Percentiles rank a stretch among this genome's conserved stretches.
These are phyloP conservation scores for Oryzaephilus surinamensis DNA, from an alignment of 1,140 invertebrate genomes.

Conservation along the genomic window DNA sequence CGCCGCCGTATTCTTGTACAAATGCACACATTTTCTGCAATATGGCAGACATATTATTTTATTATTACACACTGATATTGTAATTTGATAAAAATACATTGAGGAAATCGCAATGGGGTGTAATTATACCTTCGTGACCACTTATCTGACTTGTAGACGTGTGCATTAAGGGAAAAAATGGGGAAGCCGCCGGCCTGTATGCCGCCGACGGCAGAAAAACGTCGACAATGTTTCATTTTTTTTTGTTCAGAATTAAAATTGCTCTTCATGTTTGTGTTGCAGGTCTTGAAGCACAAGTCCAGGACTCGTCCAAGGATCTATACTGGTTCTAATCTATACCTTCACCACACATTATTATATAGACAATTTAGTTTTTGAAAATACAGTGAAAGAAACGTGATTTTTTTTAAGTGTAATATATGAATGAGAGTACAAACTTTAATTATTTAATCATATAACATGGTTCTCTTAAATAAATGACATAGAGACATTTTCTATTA, in stretches of 20 bases:
- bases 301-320: conserved; percentile 46
- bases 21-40: conserved; percentile 10
- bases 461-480: conserved; percentile 8
- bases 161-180: conserved; percentile 2
- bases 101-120: conserved; percentile 10
- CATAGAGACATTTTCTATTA: neutral
- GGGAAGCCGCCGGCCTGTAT: no score
- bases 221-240: no score
- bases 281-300: conserved; percentile 47
- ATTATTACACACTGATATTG: no score
- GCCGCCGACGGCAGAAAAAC: no score
- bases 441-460: conserved; percentile 22
- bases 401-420: conserved; percentile 32
- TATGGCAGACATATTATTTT: conserved; percentile 10
- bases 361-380: neutral
- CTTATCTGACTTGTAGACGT: conserved; percentile 7
- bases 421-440: conserved; percentile 31
- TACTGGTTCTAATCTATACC: conserved; percentile 41
- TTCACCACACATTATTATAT: neutral
- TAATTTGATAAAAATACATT: conserved; percentile 3
- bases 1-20: conserved; percentile 2
- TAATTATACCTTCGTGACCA: conserved; percentile 5
- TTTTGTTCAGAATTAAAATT: neutral
- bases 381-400: conserved; percentile 24
- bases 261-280: conserved; percentile 21